phyloP scores from a whole-genome alignment of 2,113 vertebrate species.

The Zapornia atra region DNA sequence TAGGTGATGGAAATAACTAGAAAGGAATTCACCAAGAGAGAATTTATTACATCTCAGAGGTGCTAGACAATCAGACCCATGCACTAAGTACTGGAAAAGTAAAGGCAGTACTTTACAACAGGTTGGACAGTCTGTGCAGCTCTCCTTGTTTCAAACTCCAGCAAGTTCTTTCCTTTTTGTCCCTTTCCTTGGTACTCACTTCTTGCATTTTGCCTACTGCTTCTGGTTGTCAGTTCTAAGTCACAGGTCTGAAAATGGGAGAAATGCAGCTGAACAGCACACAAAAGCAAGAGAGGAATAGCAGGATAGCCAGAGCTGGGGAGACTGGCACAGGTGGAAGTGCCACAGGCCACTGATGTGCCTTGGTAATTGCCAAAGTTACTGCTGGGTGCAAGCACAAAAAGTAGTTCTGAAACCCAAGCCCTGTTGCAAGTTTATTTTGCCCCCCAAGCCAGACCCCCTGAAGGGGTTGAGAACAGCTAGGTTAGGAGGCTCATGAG shows the following conservation, averaged over 20 bases:
- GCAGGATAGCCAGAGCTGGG: neutral
- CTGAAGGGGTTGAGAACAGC: neutral
- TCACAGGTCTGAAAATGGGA: neutral
- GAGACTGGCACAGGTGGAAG: neutral
- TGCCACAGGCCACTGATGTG: neutral
- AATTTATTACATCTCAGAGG: constrained; percentile 21
- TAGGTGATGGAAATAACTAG: neutral
- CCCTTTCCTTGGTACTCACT: neutral
- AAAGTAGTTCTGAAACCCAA: neutral
- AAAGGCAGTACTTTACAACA: neutral
- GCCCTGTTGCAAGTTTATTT: neutral
- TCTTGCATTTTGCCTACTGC: neutral
- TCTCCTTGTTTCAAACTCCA: neutral
- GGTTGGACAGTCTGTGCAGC: neutral
- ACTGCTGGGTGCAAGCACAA: neutral
- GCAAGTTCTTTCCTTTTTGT: neutral
- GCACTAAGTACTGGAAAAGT: neutral
- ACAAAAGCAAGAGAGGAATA: neutral
- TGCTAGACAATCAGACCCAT: neutral
- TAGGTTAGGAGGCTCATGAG: neutral
- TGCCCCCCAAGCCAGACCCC: neutral
- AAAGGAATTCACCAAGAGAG: neutral
- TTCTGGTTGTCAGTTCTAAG: neutral
- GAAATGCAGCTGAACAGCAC: neutral
- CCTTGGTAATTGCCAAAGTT: neutral